These are phyloP conservation scores for Leiothrix lutea DNA, from an alignment of 2,113 vertebrate genomes.

Conservation along the genomic window DNA sequence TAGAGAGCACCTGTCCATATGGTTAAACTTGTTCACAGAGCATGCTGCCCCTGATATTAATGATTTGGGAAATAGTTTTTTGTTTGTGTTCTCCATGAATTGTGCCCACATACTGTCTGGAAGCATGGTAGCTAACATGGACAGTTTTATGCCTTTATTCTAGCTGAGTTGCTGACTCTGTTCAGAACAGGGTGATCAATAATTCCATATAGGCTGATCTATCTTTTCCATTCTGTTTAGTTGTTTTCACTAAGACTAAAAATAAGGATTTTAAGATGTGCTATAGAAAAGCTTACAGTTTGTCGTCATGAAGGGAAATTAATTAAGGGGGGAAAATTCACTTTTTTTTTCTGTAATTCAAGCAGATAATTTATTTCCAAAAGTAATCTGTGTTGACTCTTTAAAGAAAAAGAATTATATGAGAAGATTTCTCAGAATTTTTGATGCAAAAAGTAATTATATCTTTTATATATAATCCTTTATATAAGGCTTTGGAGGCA, in stretches of 20 bases:
- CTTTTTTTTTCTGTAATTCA: neutral
- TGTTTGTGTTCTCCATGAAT: neutral
- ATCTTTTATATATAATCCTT: too few relatives aligned
- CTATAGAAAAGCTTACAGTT: neutral
- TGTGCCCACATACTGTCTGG: neutral
- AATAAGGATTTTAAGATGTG: neutral
- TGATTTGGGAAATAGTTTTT: neutral
- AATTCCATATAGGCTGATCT: neutral
- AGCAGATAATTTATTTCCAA: neutral
- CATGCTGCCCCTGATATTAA: neutral
- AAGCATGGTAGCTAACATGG: neutral
- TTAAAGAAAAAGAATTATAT: neutral
- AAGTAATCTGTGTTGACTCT: neutral
- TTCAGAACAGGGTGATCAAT: neutral
- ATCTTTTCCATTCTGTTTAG: neutral
- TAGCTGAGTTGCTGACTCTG: neutral
- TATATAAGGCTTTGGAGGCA: fast-evolving
- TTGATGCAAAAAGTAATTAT: neutral
- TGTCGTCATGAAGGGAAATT: neutral
- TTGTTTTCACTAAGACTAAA: neutral
- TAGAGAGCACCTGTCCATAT: fast-evolving
- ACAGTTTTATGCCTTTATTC: neutral
- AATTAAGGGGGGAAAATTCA: neutral
- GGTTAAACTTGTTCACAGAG: neutral
- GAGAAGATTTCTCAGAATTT: neutral